Evolutionary conservation across 2,888 invertebrate genomes (phyloP).

Genomic region (Andrena trimmerana): DNA sequence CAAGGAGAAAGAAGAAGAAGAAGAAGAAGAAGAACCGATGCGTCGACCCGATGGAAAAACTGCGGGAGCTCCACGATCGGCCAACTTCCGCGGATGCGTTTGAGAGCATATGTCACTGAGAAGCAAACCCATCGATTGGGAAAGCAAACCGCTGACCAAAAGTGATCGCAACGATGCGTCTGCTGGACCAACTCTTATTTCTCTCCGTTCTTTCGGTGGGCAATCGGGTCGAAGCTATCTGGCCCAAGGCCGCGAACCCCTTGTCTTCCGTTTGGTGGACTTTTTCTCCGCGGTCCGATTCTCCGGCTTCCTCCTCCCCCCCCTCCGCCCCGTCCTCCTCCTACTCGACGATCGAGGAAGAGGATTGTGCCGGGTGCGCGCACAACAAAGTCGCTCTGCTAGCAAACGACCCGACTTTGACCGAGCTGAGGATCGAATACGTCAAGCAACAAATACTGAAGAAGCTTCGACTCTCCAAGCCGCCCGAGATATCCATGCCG

Average conservation of each 20-base stretch:
- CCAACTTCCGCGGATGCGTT: neutral
- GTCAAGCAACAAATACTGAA: slow-evolving; percentile 94
- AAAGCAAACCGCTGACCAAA: neutral
- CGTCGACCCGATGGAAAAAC: slow-evolving; percentile 25
- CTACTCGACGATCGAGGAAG: slow-evolving; percentile 28
- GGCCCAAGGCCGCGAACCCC: slow-evolving; percentile 41
- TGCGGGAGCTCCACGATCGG: slow-evolving; percentile 1
- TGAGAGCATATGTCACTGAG: neutral
- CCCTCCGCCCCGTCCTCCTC: neutral
- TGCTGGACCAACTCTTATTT: slow-evolving; percentile 25
- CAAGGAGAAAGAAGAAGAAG: neutral
- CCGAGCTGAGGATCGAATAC: slow-evolving; percentile 91
- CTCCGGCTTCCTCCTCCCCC: neutral
- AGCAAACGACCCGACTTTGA: slow-evolving; percentile 85
- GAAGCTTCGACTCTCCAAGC: slow-evolving; percentile 91
- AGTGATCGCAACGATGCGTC: slow-evolving; percentile 38
- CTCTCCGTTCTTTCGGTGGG: slow-evolving; percentile 20
- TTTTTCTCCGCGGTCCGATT: slow-evolving; percentile 68
- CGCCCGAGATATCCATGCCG: slow-evolving; percentile 89
- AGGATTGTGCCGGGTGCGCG: slow-evolving; percentile 76
- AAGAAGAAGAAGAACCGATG: slow-evolving; percentile 15
- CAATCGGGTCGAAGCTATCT: slow-evolving; percentile 24
- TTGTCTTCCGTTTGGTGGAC: slow-evolving; percentile 73
- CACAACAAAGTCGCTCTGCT: slow-evolving; percentile 76
- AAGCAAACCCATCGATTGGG: neutral